These are phyloP conservation scores for Laothoe populi DNA, from an alignment of 2,888 invertebrate genomes.

Conservation along the genomic window DNA sequence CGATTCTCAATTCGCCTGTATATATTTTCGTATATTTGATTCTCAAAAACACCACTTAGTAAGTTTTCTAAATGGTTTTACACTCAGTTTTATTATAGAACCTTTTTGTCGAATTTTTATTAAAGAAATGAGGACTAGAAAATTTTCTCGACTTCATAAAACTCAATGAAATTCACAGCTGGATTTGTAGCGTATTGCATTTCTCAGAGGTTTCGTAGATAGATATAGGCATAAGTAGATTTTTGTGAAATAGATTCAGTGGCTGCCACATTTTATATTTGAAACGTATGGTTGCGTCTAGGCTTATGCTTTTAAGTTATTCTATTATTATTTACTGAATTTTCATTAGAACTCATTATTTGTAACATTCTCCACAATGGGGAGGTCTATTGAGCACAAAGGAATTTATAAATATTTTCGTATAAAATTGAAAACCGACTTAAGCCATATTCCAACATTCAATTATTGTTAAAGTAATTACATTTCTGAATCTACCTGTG, in stretches of 20 bases:
- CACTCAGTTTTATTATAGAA: slow-evolving; percentile 36
- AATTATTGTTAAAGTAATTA: slow-evolving; percentile 15
- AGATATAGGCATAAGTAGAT: neutral
- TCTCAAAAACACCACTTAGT: slow-evolving; percentile 21
- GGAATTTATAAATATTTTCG: neutral
- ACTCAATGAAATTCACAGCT: neutral
- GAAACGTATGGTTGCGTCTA: neutral
- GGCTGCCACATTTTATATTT: neutral
- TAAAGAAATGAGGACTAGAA: slow-evolving; percentile 26
- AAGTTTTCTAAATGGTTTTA: slow-evolving; percentile 36
- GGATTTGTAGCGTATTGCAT: slow-evolving; percentile 12
- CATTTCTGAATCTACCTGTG: neutral
- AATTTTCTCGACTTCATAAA: slow-evolving; percentile 24
- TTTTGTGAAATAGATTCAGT: neutral
- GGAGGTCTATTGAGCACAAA: neutral
- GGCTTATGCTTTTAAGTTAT: neutral
- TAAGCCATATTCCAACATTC: neutral
- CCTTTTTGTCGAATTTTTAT: slow-evolving; percentile 40
- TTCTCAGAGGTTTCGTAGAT: neutral
- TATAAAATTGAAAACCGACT: neutral
- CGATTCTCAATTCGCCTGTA: too few relatives aligned
- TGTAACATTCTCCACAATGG: neutral
- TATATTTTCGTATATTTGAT: too few relatives aligned
- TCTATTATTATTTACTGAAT: too few relatives aligned
- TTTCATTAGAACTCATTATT: too few relatives aligned